phyloP scores from a whole-genome alignment of 1,140 invertebrate species.

The Hyposmocoma kahamanoa region DNA sequence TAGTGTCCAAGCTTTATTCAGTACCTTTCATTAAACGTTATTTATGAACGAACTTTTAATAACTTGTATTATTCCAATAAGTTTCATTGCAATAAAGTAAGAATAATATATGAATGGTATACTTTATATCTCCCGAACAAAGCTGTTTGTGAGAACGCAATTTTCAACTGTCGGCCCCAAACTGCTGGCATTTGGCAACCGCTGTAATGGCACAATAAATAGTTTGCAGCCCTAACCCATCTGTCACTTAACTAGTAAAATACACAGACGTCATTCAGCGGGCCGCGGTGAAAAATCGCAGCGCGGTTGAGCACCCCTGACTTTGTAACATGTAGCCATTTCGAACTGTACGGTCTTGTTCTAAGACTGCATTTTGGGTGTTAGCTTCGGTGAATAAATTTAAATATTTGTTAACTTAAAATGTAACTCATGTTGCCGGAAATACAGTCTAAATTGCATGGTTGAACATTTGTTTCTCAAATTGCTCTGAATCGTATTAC shows the following conservation, averaged over 20 bases:
- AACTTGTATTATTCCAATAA: no score
- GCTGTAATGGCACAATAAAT: slow-evolving; percentile 70
- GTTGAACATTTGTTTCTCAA: slow-evolving; percentile 62
- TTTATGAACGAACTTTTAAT: no score
- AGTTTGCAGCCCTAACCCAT: slow-evolving; percentile 66
- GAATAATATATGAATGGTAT: no score
- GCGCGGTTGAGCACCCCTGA: slow-evolving; percentile 47
- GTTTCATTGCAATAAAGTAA: no score
- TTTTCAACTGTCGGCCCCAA: slow-evolving; percentile 62
- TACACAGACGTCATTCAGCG: slow-evolving; percentile 70
- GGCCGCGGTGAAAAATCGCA: slow-evolving; percentile 63
- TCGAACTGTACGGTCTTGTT: slow-evolving; percentile 12
- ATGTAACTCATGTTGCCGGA: slow-evolving; percentile 71
- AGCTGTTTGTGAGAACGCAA: slow-evolving; percentile 27
- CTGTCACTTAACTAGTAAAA: slow-evolving; percentile 72
- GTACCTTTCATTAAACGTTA: no score
- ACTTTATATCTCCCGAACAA: neutral
- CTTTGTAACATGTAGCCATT: slow-evolving; percentile 7
- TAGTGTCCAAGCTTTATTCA: no score
- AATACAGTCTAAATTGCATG: slow-evolving; percentile 71
- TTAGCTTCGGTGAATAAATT: slow-evolving; percentile 55
- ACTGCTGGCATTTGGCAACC: slow-evolving; percentile 57
- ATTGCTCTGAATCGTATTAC: slow-evolving; percentile 20
- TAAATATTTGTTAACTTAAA: slow-evolving; percentile 73
- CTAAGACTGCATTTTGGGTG: slow-evolving; percentile 42